Percentiles rank a stretch among this genome's conserved stretches.
Evolutionary conservation across 1,140 invertebrate genomes (phyloP).

Genomic region (Drusus annulatus): DNA sequence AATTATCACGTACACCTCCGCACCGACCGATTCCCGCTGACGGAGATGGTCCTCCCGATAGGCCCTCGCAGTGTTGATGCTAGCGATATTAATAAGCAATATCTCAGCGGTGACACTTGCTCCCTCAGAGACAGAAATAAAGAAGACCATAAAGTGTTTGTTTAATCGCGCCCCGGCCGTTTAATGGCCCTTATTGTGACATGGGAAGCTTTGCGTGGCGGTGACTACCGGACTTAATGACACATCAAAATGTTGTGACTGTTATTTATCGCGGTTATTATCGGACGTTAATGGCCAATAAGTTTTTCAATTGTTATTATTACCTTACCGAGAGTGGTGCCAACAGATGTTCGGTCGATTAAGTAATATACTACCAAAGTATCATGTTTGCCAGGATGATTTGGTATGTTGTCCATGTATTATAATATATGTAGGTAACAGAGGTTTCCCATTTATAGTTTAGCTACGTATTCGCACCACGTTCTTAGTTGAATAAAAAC

Average conservation of each 20-base stretch:
- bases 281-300: conserved; percentile 20
- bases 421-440: too few species aligned
- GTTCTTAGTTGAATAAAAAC: too few species aligned
- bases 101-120: conserved; percentile 16
- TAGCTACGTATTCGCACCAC: too few species aligned
- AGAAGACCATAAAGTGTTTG: conserved; percentile 24
- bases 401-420: too few species aligned
- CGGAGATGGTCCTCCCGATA: too few species aligned
- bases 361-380: neutral
- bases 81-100: conserved; percentile 12
- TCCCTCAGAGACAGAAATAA: conserved; percentile 12
- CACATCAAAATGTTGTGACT: conserved; percentile 27
- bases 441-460: too few species aligned
- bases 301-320: conserved; percentile 23
- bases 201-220: conserved; percentile 2
- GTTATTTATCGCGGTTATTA: conserved; percentile 14
- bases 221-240: conserved; percentile 26
- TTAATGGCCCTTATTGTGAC: conserved; percentile 22
- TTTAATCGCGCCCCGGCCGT: conserved; percentile 20
- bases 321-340: neutral
- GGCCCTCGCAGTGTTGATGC: neutral
- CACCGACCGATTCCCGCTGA: too few species aligned
- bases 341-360: conserved; percentile 20
- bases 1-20: too few species aligned
- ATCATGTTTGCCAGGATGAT: too few species aligned